Evolutionary conservation across 2,113 vertebrate species (phyloP).

Genomic region (Microtus oregoni): DNA sequence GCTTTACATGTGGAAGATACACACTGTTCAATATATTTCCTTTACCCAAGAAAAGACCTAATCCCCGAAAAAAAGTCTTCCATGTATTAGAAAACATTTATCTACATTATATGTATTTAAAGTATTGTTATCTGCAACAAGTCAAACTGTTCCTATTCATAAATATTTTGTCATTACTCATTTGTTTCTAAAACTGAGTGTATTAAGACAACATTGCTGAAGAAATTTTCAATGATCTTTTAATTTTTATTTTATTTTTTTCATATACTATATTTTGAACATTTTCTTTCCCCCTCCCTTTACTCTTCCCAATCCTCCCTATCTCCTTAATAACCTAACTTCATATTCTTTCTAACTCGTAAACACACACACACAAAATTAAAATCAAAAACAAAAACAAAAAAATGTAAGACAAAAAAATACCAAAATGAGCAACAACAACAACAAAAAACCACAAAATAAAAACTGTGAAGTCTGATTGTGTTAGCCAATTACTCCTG

Average conservation of each 20-base stretch:
- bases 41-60: slow-evolving; percentile 23
- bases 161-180: neutral
- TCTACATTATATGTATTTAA: neutral
- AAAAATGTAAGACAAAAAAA: neutral
- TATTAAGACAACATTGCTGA: neutral
- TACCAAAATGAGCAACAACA: neutral
- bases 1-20: neutral
- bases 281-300: too few species aligned
- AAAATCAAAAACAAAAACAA: neutral
- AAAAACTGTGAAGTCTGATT: neutral
- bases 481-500: neutral
- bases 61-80: neutral
- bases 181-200: neutral
- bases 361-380: neutral
- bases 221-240: neutral
- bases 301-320: neutral
- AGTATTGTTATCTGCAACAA: neutral
- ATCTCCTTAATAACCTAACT: neutral
- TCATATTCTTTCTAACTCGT: neutral
- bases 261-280: neutral
- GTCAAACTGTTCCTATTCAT: neutral
- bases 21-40: neutral
- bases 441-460: neutral
- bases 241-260: neutral
- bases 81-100: neutral